These are phyloP conservation scores for Tetrao urogallus DNA, from an alignment of 2,113 vertebrate genomes.

Conservation along the genomic window DNA sequence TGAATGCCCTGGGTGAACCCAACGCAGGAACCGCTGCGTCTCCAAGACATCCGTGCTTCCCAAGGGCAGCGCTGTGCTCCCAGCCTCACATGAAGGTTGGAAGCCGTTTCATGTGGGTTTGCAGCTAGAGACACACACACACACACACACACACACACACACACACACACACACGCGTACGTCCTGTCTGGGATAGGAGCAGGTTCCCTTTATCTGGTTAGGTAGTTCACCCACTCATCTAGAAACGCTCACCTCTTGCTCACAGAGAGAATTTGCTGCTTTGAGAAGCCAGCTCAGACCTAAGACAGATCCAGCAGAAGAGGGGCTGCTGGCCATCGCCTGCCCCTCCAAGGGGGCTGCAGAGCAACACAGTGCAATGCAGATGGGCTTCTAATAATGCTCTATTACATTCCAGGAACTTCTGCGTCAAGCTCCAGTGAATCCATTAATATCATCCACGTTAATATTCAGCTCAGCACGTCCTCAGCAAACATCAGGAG, in stretches of 20 bases:
- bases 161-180: too few species aligned
- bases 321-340: background rate
- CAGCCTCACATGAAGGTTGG: too few species aligned
- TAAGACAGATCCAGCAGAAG: background rate
- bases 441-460: conserved; percentile 16
- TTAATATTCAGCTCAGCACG: background rate
- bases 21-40: background rate
- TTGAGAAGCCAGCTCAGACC: background rate
- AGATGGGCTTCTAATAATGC: background rate
- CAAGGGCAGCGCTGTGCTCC: background rate
- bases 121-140: background rate
- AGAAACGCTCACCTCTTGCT: background rate
- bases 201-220: conserved; percentile 21
- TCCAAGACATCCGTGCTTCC: background rate
- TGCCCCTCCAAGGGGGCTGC: rapidly evolving
- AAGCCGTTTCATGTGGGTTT: background rate
- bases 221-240: conserved; percentile 47
- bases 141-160: background rate
- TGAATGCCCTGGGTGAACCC: rapidly evolving
- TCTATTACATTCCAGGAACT: background rate
- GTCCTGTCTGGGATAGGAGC: background rate
- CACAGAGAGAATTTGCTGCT: background rate
- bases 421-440: conserved; percentile 13
- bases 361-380: background rate
- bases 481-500: background rate